Percentiles rank a stretch among this genome's conserved stretches.
Conservation (phyloP, 2,113 vertebrate genomes). For the Daphoenositta chrysoptera region DNA sequence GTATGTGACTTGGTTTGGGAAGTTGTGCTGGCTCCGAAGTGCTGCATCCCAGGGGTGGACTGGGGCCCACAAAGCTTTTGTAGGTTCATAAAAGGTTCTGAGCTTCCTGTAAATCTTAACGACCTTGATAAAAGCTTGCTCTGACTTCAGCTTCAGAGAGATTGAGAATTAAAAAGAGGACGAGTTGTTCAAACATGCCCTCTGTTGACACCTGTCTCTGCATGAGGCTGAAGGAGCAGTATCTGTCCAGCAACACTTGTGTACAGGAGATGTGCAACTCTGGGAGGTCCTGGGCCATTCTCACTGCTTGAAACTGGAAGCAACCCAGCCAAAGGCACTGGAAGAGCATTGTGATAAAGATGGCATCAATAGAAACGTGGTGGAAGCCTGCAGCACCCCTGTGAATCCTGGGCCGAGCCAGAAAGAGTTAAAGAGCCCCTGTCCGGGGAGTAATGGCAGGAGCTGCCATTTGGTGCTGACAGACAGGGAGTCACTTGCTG, state of each 20-base stretch:
- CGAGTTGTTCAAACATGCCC: background rate
- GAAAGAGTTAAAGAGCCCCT: background rate
- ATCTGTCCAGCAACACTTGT: background rate
- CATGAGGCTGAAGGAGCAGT: background rate
- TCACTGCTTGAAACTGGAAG: background rate
- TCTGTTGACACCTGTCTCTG: background rate
- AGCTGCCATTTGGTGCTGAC: conserved; percentile 49
- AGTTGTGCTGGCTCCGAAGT: background rate
- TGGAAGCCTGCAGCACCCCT: background rate
- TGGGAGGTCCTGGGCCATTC: background rate
- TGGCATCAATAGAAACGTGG: rapidly evolving
- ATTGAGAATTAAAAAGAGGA: background rate
- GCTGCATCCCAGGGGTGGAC: background rate
- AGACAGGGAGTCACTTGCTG: conserved; percentile 32
- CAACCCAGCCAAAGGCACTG: background rate
- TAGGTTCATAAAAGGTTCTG: background rate
- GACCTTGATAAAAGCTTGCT: background rate
- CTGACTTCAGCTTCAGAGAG: background rate
- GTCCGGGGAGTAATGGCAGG: background rate
- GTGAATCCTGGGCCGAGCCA: background rate
- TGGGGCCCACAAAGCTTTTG: background rate
- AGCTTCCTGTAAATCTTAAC: background rate
- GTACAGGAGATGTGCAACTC: background rate
- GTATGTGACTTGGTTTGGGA: background rate
- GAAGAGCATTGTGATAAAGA: background rate